Conservation (phyloP, 2,888 invertebrate genomes). For the Drepana falcataria region DNA sequence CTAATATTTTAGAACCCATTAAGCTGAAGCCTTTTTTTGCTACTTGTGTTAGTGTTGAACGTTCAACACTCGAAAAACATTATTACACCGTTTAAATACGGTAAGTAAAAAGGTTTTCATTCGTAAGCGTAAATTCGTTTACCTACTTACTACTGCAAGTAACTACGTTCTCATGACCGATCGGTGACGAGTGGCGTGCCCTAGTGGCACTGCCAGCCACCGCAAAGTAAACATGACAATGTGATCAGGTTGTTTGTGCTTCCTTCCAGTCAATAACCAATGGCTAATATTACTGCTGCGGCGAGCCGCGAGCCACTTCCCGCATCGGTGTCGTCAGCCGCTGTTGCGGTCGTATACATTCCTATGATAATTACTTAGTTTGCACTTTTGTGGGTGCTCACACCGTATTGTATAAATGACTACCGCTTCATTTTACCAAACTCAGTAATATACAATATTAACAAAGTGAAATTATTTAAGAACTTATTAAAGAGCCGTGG, state of each 20-base stretch:
- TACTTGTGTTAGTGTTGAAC: no score
- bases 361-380: constrained; percentile 23
- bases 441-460: no score
- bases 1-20: no score
- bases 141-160: background rate
- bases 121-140: no score
- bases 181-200: background rate
- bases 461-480: no score
- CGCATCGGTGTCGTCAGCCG: background rate
- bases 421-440: background rate
- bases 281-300: background rate
- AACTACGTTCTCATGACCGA: background rate
- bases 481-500: no score
- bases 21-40: no score
- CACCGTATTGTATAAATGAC: background rate
- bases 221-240: constrained; percentile 4
- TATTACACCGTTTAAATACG: no score
- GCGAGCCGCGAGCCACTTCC: background rate
- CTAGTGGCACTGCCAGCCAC: constrained; percentile 7
- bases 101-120: no score
- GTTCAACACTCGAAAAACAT: no score
- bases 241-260: background rate
- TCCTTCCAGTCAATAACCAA: background rate
- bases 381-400: constrained; percentile 10
- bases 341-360: constrained; percentile 10